Conservation (phyloP, 2,888 invertebrate species). For the Lasiommata megera region DNA sequence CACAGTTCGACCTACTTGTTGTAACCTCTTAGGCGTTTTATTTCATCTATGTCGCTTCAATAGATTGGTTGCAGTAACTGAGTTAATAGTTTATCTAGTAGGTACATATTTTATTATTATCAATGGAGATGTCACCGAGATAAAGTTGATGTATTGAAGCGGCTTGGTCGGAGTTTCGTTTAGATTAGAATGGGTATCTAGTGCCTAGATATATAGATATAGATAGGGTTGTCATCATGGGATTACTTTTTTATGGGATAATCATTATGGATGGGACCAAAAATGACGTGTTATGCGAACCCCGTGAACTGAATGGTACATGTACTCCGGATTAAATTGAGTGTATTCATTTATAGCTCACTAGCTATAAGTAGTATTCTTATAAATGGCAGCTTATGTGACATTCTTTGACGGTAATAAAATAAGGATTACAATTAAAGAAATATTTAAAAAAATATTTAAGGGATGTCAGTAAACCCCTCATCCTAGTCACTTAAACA, state of each 20-base stretch:
- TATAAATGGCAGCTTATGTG: too few species aligned
- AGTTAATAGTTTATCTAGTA: conserved; percentile 10
- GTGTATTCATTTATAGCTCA: too few species aligned
- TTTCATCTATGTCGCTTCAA: neutral
- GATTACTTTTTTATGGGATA: neutral
- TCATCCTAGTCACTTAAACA: too few species aligned
- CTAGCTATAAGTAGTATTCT: too few species aligned
- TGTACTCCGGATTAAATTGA: too few species aligned
- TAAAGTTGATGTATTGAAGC: conserved; percentile 34
- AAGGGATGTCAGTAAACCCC: too few species aligned
- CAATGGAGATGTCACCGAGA: conserved; percentile 25
- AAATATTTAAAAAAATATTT: too few species aligned
- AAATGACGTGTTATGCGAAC: too few species aligned
- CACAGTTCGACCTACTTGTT: conserved; percentile 30
- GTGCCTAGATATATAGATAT: conserved; percentile 11
- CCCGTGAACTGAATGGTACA: too few species aligned
- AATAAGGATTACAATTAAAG: too few species aligned
- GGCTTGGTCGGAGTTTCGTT: conserved; percentile 15
- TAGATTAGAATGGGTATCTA: neutral
- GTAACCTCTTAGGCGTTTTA: conserved; percentile 3
- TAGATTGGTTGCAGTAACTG: neutral
- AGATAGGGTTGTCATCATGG: conserved; percentile 4
- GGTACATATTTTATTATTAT: conserved; percentile 23
- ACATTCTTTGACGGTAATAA: too few species aligned
- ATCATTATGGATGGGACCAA: too few species aligned